Conservation (phyloP, 2,797 vertebrate genomes). For the Scolopax rusticola region DNA sequence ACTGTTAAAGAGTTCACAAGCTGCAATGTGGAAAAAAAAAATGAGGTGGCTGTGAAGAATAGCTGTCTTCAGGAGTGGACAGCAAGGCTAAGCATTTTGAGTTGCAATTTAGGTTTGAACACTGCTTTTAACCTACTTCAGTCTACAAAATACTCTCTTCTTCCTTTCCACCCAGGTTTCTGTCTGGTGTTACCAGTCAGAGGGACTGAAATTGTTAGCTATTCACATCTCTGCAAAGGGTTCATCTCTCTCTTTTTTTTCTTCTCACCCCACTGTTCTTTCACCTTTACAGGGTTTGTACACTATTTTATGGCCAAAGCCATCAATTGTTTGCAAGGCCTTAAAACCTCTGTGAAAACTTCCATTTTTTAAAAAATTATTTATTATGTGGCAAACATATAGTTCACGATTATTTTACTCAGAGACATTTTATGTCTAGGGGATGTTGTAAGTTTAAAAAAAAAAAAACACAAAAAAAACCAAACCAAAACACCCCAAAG, state of each 20-base stretch:
- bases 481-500: neutral
- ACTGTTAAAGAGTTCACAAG: neutral
- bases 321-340: neutral
- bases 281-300: neutral
- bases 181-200: neutral
- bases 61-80: neutral
- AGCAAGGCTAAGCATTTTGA: neutral
- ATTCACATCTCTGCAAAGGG: neutral
- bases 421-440: fast-evolving
- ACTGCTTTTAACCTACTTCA: neutral
- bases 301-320: neutral
- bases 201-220: neutral
- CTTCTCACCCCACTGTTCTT: neutral
- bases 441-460: neutral
- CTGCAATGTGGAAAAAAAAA: neutral
- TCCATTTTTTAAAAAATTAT: no score
- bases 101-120: neutral
- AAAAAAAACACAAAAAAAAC: no score
- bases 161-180: neutral
- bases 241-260: neutral
- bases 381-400: neutral
- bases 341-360: neutral
- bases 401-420: neutral
- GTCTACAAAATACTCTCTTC: neutral
- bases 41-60: neutral